phyloP scores from a whole-genome alignment of 1,140 invertebrate genomes.

The Macrocentrus cingulum region DNA sequence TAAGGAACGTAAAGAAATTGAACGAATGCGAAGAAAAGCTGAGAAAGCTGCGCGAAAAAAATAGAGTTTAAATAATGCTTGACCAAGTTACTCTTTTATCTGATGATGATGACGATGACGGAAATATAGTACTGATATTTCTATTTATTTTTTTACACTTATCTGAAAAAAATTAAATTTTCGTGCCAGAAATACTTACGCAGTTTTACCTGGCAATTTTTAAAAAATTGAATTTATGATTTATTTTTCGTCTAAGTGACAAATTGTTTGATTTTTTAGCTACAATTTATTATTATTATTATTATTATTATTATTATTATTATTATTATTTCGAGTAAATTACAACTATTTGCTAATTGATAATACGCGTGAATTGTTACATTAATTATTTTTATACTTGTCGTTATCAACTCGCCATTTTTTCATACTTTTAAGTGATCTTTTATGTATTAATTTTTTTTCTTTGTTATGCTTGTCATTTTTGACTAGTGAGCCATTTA shows the following conservation, averaged over 20 bases:
- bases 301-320: neutral
- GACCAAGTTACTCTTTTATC: too few species aligned
- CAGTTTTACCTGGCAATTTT: neutral
- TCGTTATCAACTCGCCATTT: constrained; percentile 10
- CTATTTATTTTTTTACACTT: too few species aligned
- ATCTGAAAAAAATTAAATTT: too few species aligned
- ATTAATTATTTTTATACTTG: constrained; percentile 17
- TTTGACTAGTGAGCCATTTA: constrained; percentile 14
- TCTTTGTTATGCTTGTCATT: constrained; percentile 17
- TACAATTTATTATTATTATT: neutral
- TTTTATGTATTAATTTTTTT: constrained; percentile 17
- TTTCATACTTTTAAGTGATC: neutral
- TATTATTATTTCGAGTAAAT: neutral
- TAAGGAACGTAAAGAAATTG: constrained; percentile 76
- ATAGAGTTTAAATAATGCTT: constrained; percentile 32
- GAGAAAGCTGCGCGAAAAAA: constrained; percentile 76
- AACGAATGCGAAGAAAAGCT: constrained; percentile 75
- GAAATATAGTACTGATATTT: too few species aligned
- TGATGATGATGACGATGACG: too few species aligned
- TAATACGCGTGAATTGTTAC: neutral
- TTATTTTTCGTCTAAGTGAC: neutral
- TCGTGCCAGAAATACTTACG: neutral
- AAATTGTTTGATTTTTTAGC: constrained; percentile 2
- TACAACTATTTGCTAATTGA: neutral
- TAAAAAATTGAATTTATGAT: neutral